These are phyloP conservation scores for Liparis tanakae DNA, from an alignment of 2,797 vertebrate species.

Conservation along the genomic window DNA sequence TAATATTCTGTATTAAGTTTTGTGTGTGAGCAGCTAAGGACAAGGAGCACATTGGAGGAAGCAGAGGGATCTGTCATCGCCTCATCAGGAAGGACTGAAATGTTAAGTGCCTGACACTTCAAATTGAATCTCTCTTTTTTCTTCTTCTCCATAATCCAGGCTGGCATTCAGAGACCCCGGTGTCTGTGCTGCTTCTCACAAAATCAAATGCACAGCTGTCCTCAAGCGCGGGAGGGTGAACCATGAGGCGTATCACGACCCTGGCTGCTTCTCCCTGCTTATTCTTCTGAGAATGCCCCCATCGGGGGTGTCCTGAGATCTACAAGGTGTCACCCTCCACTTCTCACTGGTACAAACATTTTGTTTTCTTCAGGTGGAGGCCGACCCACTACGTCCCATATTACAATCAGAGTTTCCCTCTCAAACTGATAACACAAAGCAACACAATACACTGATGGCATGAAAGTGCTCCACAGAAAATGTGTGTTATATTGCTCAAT, in stretches of 20 bases:
- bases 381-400: neutral
- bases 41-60: neutral
- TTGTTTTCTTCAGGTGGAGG: neutral
- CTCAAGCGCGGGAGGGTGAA: neutral
- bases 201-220: constrained; percentile 2
- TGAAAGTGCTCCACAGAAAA: neutral
- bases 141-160: neutral
- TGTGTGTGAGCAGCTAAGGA: neutral
- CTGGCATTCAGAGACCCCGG: neutral
- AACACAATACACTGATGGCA: neutral
- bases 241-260: neutral
- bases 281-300: neutral
- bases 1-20: neutral
- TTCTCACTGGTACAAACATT: neutral
- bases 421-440: neutral
- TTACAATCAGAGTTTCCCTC: neutral
- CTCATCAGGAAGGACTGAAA: neutral
- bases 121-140: neutral
- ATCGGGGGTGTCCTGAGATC: neutral
- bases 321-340: neutral
- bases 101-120: constrained; percentile 1
- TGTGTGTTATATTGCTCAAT: neutral
- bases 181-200: neutral
- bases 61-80: neutral
- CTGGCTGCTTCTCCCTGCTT: neutral